Evolutionary conservation across 2,797 vertebrate genomes (phyloP).

Genomic region (Sphenodon punctatus): DNA sequence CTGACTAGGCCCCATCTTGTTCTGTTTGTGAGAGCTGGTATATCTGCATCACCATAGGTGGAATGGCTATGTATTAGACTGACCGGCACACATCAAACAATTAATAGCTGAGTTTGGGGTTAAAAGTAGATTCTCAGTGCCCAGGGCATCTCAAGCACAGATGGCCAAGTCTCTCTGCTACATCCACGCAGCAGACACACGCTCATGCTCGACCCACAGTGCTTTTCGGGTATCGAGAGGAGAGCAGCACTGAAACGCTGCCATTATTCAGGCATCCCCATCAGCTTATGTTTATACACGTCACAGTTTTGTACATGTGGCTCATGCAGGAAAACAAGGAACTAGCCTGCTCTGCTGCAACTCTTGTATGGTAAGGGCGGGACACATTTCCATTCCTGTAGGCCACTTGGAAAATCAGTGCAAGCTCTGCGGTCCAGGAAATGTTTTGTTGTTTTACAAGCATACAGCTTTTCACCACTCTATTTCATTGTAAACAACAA

Average conservation of each 20-base stretch:
- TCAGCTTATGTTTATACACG: too few species aligned
- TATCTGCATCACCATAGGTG: too few species aligned
- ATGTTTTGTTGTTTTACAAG: too few species aligned
- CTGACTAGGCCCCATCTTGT: neutral
- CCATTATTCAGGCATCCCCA: neutral
- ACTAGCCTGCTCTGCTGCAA: neutral
- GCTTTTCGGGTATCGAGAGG: neutral
- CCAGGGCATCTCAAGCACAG: neutral
- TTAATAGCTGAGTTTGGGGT: too few species aligned
- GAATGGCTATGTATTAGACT: neutral
- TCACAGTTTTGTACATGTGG: too few species aligned
- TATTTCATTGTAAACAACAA: too few species aligned
- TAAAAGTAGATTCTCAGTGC: neutral
- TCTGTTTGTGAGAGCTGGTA: neutral
- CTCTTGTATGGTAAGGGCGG: too few species aligned
- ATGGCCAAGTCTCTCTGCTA: neutral
- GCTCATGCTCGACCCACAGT: neutral
- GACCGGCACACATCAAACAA: too few species aligned
- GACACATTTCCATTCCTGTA: neutral
- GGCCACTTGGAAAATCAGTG: too few species aligned
- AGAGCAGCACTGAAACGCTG: neutral
- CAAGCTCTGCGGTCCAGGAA: too few species aligned
- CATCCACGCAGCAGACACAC: neutral
- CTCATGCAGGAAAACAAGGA: neutral
- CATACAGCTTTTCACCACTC: too few species aligned